These are phyloP conservation scores for Leptogaster cylindrica DNA, from an alignment of 2,888 invertebrate genomes.

Conservation along the genomic window DNA sequence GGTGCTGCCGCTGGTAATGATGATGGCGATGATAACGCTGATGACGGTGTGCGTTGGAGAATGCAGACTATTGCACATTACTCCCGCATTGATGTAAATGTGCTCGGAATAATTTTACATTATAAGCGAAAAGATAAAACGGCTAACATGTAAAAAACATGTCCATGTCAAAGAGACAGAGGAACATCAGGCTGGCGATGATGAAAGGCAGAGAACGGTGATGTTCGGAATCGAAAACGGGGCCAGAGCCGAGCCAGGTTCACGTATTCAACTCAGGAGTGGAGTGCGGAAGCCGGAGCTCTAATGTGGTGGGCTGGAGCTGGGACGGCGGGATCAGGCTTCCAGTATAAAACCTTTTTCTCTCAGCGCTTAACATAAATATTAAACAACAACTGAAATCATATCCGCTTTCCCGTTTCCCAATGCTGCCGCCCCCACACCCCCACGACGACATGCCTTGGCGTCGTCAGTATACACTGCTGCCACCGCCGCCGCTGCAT, in stretches of 20 bases:
- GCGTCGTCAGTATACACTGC: too few relatives aligned
- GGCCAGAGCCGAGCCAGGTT: not conserved
- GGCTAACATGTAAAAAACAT: constrained; percentile 27
- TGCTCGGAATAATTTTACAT: constrained; percentile 35
- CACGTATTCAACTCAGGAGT: too few relatives aligned
- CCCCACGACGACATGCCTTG: too few relatives aligned
- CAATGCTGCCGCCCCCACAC: not conserved
- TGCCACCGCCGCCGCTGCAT: too few relatives aligned
- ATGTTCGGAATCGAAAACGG: constrained; percentile 11
- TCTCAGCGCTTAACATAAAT: constrained; percentile 22
- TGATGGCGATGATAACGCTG: not conserved
- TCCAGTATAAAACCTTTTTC: constrained; percentile 25
- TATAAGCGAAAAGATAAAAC: constrained; percentile 15
- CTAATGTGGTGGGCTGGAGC: constrained; percentile 10
- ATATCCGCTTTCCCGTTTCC: constrained; percentile 12
- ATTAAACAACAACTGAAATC: constrained; percentile 31
- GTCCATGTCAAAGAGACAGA: constrained; percentile 21
- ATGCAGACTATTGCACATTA: not conserved
- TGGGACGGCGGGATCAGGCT: constrained; percentile 15
- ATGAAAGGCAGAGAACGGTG: not conserved
- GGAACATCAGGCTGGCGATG: not conserved
- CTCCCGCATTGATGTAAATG: constrained; percentile 34
- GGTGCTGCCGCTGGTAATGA: not conserved
- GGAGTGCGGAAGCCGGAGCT: too few relatives aligned
- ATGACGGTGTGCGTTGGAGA: not conserved